Percentiles rank a stretch among this genome's conserved stretches.
Conservation (phyloP, 1,140 invertebrate species). For the Philaenus spumarius region DNA sequence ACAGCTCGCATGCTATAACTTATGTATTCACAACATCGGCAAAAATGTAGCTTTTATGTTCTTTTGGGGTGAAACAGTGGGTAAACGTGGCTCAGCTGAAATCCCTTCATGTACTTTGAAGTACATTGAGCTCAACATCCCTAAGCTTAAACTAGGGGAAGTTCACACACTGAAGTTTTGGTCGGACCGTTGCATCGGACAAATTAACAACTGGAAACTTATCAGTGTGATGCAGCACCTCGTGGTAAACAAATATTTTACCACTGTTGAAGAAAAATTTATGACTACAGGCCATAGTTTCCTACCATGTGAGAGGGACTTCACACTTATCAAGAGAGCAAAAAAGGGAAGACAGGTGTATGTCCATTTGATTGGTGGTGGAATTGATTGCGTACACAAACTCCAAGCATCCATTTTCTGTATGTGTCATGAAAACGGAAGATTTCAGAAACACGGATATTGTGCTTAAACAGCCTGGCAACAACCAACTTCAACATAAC, state of each 20-base stretch:
- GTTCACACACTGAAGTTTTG: not conserved
- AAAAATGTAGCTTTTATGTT: not conserved
- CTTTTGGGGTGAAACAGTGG: too few relatives aligned
- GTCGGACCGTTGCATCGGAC: too few relatives aligned
- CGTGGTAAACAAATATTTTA: constrained; percentile 3
- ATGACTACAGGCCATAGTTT: constrained; percentile 20
- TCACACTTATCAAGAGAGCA: constrained; percentile 12
- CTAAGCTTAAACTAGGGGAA: constrained; percentile 2
- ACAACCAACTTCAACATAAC: too few relatives aligned
- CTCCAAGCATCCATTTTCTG: too few relatives aligned
- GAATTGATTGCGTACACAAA: too few relatives aligned
- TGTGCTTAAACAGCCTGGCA: too few relatives aligned
- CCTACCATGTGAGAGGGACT: constrained; percentile 16
- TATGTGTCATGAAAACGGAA: too few relatives aligned
- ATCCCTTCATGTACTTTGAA: constrained; percentile 3
- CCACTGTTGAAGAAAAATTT: constrained; percentile 11
- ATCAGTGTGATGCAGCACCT: constrained; percentile 5
- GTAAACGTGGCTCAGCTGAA: constrained; percentile 12
- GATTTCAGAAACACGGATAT: too few relatives aligned
- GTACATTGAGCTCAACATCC: not conserved
- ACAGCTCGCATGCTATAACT: constrained; percentile 4
- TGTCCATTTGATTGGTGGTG: too few relatives aligned
- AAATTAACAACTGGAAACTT: constrained; percentile 11
- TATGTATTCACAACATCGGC: not conserved
- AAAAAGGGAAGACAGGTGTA: too few relatives aligned